Evolutionary conservation across 2,797 vertebrate genomes (phyloP), one percentile per base, ranked within the genome.

Genomic region (Sebastes nivosus): DNA sequence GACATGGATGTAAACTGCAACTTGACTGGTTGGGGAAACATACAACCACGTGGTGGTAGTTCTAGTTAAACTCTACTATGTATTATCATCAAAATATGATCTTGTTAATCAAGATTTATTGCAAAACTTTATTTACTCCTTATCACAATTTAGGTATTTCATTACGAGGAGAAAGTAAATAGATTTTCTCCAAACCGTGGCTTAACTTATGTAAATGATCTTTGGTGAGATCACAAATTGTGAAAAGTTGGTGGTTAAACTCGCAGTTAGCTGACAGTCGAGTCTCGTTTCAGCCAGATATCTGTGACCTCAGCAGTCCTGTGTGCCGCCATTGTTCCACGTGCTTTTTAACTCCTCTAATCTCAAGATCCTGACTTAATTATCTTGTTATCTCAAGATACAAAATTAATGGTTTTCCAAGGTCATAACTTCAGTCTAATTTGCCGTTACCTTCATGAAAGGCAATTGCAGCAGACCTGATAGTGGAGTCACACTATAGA

Each of bases 381-480:
- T 84, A 89, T 90, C 79, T 82, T 74, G 64, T 88, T 92, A 90
- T 93, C 84, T 64, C 5, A 25, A 81, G 79, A 84, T 91, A 59
- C 71, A 72, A 86, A 88, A 87, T 86, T 69, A 90, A 84, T 85
- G 72, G 65, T 76, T 87, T 90, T 87, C 83, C 86, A 92, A 91
- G 91, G 89, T 91, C 87, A 89, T 52, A 83, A 52, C 78, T 79
- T 82, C 54, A 70, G 29, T 70, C 27, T 82, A 82, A 76, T 83
- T 52, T 91, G 70, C 81, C 20, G 67, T 50, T 87, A 79, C 67
- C 66, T 76, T 84, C 59, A 79, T 59, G 42, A 87, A 83, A 88
- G 57, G 30, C 27, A 46, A 67, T 55, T 32, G 34, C 61, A 61
- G 58, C 14, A 29, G 63, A 70, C 42, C 67, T 73, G 54, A 84